Evolutionary conservation across 2,888 invertebrate genomes (phyloP), one percentile per base, ranked within the genome.

Genomic region (Orgyia antiqua): DNA sequence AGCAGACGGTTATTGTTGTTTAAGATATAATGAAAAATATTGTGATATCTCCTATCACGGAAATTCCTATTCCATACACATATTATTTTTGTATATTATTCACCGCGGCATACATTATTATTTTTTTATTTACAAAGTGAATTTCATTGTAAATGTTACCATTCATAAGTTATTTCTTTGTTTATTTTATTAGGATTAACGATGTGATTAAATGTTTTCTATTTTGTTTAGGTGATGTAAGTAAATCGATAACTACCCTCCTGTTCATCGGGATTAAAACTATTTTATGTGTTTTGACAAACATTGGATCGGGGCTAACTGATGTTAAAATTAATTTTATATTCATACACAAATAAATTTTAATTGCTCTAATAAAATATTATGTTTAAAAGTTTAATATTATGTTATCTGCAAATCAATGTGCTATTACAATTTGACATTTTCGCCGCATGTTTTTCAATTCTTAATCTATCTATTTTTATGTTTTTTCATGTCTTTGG

Each of bases 71-170:
- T 78, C 77, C 78, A 79, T 74, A 62, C 71, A 76, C 72, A 68
- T 74, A 60, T 78, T 79, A 72, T 78, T 77, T 78, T 78, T 76
- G 68, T 77, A 71, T 72, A 72, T 72, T 68, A 60, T 75, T 75
- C 73, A 67, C 68, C 68, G 58, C 63, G 45, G 63, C 68, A 60
- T 68, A 68, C 59, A 41, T 53, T 51, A 48, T 54, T 48, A 15
- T 15, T 4, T 15, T 63, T 60, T 71, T 65, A 55, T 68, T 68
- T 68, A 67, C 67, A 69, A 63, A 53, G 61, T 70, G 69, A 59
- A 64, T 62, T 68, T 80, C 80, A 77, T 78, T 80, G 80, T 83
- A 77, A 78, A 80, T 80, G 82, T 84, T 83, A 83, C 83, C 84
- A 82, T 83, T 79, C 70, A 67, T 82, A 78, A 78, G 82, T 80